These are phyloP conservation scores for Caloenas nicobarica DNA, from an alignment of 2,113 vertebrate genomes.

Conservation along the genomic window DNA sequence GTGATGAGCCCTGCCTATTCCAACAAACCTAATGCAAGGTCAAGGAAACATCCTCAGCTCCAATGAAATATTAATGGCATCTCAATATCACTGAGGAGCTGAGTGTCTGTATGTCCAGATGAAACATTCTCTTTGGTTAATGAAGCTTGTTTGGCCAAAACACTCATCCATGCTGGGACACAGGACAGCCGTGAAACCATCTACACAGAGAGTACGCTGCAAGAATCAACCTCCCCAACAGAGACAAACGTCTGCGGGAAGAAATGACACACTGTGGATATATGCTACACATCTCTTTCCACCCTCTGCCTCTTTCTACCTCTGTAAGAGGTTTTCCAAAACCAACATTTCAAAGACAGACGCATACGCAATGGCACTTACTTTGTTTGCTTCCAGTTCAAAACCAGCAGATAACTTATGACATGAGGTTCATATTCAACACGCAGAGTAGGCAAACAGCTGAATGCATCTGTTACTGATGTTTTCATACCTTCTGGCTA, in stretches of 20 bases:
- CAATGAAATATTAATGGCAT: background rate
- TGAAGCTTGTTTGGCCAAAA: background rate
- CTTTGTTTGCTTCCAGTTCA: background rate
- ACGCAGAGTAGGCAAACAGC: background rate
- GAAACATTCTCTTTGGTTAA: background rate
- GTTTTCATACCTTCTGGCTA: background rate
- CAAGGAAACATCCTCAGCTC: background rate
- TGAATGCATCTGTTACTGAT: slow-evolving; percentile 22
- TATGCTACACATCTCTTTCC: background rate
- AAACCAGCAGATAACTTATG: background rate
- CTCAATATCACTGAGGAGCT: background rate
- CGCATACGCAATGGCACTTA: background rate
- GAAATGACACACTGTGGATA: background rate
- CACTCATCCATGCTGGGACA: background rate
- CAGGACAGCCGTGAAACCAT: background rate
- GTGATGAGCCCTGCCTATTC: background rate
- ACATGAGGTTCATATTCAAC: background rate
- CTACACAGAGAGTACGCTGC: background rate
- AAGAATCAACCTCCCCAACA: background rate
- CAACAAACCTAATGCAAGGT: background rate
- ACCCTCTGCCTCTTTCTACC: background rate
- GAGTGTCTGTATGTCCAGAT: background rate
- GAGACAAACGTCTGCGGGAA: background rate
- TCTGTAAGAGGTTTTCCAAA: background rate
- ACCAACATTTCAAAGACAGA: background rate